These are phyloP conservation scores for Spilogale gracilis DNA, from an alignment of 2,113 vertebrate species.

Conservation along the genomic window DNA sequence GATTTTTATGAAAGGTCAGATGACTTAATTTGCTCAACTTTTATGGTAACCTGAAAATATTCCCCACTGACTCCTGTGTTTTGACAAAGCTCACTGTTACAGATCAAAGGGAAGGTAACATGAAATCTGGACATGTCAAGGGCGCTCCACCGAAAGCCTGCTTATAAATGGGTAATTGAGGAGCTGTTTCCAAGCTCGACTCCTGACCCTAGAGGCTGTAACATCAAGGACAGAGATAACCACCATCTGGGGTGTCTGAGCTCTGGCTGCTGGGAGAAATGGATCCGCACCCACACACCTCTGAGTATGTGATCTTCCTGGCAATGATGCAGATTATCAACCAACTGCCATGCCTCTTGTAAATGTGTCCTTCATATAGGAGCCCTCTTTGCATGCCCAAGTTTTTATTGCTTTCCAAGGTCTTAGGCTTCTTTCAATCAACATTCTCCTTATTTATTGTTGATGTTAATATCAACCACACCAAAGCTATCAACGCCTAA, in stretches of 20 bases:
- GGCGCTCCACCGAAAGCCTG: neutral
- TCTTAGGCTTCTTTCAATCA: neutral
- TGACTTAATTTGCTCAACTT: slow-evolving; percentile 62
- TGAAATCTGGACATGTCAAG: slow-evolving; percentile 6
- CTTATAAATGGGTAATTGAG: slow-evolving; percentile 58
- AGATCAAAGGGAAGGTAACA: slow-evolving; percentile 61
- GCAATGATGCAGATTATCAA: neutral
- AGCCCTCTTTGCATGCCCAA: neutral
- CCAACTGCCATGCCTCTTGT: neutral
- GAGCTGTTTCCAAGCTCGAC: slow-evolving; percentile 51
- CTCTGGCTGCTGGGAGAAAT: slow-evolving; percentile 19
- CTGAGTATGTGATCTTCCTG: neutral
- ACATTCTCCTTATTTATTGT: slow-evolving; percentile 32
- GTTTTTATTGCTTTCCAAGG: neutral
- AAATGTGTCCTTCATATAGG: neutral
- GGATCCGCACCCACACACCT: neutral
- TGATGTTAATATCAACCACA: neutral
- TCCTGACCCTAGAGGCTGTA: slow-evolving; percentile 17
- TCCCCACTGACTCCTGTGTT: slow-evolving; percentile 44
- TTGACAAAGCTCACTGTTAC: slow-evolving; percentile 50
- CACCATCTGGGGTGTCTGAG: neutral
- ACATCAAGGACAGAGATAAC: slow-evolving; percentile 38
- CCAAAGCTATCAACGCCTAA: neutral
- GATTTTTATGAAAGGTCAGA: slow-evolving; percentile 64
- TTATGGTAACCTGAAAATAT: slow-evolving; percentile 37